Percentiles rank a stretch among this genome's conserved stretches.
phyloP scores from a whole-genome alignment of 2,797 vertebrate species.

The Odontamblyopus rebecca region DNA sequence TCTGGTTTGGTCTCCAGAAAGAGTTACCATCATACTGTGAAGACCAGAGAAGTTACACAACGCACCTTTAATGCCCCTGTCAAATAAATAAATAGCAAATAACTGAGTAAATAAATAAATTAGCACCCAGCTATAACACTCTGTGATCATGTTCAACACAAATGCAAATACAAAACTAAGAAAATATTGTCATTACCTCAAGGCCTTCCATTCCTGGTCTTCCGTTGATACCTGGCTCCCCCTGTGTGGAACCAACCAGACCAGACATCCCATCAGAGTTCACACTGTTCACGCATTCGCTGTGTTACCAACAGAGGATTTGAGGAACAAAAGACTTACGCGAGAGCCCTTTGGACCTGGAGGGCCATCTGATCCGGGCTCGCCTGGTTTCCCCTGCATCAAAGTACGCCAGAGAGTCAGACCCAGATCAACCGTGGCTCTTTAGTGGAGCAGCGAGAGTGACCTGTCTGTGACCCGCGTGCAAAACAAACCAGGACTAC shows the following conservation, averaged over 20 bases:
- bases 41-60: too few species aligned
- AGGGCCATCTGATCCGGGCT: constrained; percentile 62
- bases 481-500: constrained; percentile 36
- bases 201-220: constrained; percentile 79
- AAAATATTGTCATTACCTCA: constrained; percentile 63
- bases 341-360: constrained; percentile 67
- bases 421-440: constrained; percentile 36
- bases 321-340: constrained; percentile 60
- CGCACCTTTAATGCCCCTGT: too few species aligned
- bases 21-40: too few species aligned
- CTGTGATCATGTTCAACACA: too few species aligned
- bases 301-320: constrained; percentile 28
- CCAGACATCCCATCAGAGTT: constrained; percentile 35
- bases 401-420: constrained; percentile 25
- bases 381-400: constrained; percentile 73
- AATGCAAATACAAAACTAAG: too few species aligned
- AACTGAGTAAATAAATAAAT: too few species aligned
- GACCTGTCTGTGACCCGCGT: constrained; percentile 51
- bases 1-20: too few species aligned
- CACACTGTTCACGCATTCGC: constrained; percentile 16
- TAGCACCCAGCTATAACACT: too few species aligned
- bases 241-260: constrained; percentile 71
- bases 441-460: constrained; percentile 19
- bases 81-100: too few species aligned
- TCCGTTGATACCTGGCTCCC: constrained; percentile 82